These are phyloP conservation scores for Eupithecia inturbata DNA, from an alignment of 2,888 invertebrate species.

Conservation along the genomic window DNA sequence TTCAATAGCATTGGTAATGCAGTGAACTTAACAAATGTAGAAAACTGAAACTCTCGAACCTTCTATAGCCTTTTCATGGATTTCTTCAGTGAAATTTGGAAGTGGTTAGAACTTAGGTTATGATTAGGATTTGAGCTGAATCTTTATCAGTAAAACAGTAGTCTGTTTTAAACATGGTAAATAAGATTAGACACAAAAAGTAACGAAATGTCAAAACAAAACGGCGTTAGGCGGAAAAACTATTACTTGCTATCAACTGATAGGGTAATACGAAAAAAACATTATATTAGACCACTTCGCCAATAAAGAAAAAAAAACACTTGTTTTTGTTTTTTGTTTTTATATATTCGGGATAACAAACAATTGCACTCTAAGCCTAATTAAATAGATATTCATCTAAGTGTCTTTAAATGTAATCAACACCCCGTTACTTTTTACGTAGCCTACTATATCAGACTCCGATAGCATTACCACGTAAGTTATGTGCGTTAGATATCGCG, in stretches of 20 bases:
- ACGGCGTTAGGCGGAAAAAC: background rate
- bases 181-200: background rate
- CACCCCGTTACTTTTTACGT: too few relatives aligned
- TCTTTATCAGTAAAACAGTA: background rate
- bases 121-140: background rate
- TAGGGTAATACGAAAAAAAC: background rate
- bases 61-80: background rate
- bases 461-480: too few relatives aligned
- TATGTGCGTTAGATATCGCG: too few relatives aligned
- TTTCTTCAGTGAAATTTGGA: background rate
- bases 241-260: background rate
- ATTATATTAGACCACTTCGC: background rate
- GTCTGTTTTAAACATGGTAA: background rate
- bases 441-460: too few relatives aligned
- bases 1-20: background rate
- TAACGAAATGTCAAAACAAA: background rate
- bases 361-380: too few relatives aligned
- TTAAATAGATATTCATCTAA: too few relatives aligned
- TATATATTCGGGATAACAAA: too few relatives aligned
- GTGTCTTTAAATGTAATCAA: too few relatives aligned
- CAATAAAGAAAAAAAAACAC: background rate
- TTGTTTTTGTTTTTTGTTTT: too few relatives aligned
- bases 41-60: background rate
- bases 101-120: background rate
- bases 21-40: background rate